Base-by-base conservation (phyloP, 1,140 invertebrate genomes). In the Bombus turneri region DNA sequence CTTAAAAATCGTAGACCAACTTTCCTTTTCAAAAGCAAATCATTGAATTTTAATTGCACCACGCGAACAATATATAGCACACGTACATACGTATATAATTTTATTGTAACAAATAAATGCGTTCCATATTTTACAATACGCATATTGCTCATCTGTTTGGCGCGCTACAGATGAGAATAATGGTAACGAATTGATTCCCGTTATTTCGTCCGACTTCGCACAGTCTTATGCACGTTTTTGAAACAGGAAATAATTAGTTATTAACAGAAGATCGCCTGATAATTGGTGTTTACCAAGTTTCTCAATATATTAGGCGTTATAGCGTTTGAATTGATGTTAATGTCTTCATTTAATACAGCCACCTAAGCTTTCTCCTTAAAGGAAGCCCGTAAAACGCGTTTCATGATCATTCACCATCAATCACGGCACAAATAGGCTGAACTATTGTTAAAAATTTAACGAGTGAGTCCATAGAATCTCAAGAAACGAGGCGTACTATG, bases 351-450 rank as follows among this genome's bases (percentile, higher is more conserved):
- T 74, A 47, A 74, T 74, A 74, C 41, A 47, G 37, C 41, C 18
- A n/a, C n/a, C 39, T n/a, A 74, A 18, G 37, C 72, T 74, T 47
- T 43, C 68, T 71, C 41, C 37, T 74, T 41, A 43, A 66, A 41
- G 72, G 39, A 47, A 74, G 39, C 72, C 22, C 39, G n/a, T 47
- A 47, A 74, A 74, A 43, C 41, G 15, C 41, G 39, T 74, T 74
- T 74, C 39, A 74, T 74, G 72, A 74, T 74, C 72, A 18, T 41
- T 47, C 28, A 31, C 41, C 72, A 74, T 74, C 39, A 74, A 74
- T 74, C 72, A 74, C 39, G 10, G 41, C 72, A 74, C 41, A 41
- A 74, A 74, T 74, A 47, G n/a, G 31, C 47, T 53, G 73, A 47
- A 74, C 31, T 34, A 53, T 31, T 53, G 43, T 31, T 47, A 22